These are phyloP conservation scores for Coregonus sp. DNA, from an alignment of 2,797 vertebrate genomes.

Conservation along the genomic window DNA sequence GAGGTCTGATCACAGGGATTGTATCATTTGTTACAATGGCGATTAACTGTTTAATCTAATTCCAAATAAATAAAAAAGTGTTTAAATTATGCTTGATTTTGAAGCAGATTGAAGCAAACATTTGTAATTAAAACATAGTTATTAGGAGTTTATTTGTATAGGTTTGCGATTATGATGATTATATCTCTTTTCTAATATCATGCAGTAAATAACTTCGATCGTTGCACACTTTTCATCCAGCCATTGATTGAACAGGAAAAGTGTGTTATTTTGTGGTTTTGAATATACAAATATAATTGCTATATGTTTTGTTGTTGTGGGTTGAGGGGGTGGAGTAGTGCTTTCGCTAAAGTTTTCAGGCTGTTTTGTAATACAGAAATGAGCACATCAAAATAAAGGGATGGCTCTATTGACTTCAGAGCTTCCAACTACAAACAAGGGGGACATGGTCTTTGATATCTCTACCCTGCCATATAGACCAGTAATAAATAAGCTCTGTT, in stretches of 20 bases:
- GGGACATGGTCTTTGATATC: neutral
- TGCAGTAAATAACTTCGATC: neutral
- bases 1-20: slow-evolving; percentile 21
- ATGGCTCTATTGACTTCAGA: neutral
- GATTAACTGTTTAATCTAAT: neutral
- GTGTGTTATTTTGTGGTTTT: neutral
- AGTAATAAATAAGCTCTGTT: neutral
- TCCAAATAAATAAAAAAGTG: neutral
- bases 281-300: neutral
- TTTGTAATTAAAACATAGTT: too few species aligned
- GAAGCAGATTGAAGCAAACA: too few species aligned
- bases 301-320: neutral
- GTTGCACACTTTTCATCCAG: neutral
- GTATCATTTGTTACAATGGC: neutral
- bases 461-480: neutral
- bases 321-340: neutral
- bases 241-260: neutral
- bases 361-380: neutral
- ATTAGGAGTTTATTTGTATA: too few species aligned
- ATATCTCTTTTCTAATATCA: neutral
- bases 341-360: neutral
- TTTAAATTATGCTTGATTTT: too few species aligned
- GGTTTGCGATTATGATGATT: too few species aligned
- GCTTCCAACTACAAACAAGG: neutral
- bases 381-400: neutral